phyloP scores from a whole-genome alignment of 1,140 invertebrate species.

The Berghia stephanieae region DNA sequence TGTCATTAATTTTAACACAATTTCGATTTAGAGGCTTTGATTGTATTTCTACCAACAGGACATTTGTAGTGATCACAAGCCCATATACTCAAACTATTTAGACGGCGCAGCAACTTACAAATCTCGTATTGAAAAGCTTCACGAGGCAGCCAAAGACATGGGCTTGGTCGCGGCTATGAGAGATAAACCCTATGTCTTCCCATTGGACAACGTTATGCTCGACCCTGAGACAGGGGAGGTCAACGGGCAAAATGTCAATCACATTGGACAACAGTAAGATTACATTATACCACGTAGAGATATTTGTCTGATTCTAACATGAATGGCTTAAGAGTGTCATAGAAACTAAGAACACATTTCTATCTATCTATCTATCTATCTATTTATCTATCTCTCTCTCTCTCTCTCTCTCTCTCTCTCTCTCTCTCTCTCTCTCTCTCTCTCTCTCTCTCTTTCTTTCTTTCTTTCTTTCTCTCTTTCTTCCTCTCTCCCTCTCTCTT shows the following conservation, averaged over 20 bases:
- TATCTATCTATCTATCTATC: too few species aligned
- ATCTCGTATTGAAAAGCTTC: neutral
- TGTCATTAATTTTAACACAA: too few species aligned
- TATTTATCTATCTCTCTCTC: too few species aligned
- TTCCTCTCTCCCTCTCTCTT: neutral
- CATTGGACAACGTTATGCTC: slow-evolving; percentile 34
- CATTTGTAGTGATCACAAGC: neutral
- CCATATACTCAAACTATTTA: slow-evolving; percentile 35
- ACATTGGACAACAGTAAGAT: slow-evolving; percentile 29
- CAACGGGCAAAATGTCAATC: slow-evolving; percentile 34
- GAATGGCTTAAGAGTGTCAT: neutral
- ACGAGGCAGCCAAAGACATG: slow-evolving; percentile 34
- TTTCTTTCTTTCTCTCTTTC: neutral
- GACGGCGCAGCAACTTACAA: slow-evolving; percentile 22
- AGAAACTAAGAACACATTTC: too few species aligned
- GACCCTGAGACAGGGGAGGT: slow-evolving; percentile 32
- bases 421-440: neutral
- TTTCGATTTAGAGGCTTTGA: too few species aligned
- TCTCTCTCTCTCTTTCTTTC: neutral
- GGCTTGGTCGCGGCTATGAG: slow-evolving; percentile 30
- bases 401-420: neutral
- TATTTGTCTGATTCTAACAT: neutral
- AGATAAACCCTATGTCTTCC: slow-evolving; percentile 35
- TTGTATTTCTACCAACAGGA: slow-evolving; percentile 37
- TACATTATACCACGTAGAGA: neutral